phyloP scores from a whole-genome alignment of 2,113 vertebrate genomes.

The Percopsis transmontana region DNA sequence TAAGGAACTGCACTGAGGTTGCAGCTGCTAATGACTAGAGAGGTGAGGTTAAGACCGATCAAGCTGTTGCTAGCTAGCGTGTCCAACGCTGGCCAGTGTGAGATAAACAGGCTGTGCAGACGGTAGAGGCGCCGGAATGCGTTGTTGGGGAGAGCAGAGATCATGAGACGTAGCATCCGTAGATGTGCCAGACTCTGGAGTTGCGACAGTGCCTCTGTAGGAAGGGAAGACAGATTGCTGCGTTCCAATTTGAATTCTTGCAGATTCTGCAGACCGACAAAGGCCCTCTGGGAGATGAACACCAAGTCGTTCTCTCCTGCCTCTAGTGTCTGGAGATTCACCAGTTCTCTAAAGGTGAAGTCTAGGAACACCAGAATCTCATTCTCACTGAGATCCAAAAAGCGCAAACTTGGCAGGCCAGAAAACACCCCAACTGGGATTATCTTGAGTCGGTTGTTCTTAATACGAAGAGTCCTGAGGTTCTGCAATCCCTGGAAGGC shows the following conservation, averaged over 20 bases:
- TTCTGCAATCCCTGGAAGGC: constrained; percentile 82
- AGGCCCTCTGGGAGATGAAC: constrained; percentile 85
- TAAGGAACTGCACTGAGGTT: constrained; percentile 84
- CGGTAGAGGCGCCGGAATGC: constrained; percentile 78
- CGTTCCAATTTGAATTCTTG: constrained; percentile 82
- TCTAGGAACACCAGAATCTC: constrained; percentile 89
- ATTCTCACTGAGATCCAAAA: constrained; percentile 86
- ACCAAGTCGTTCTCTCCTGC: constrained; percentile 83
- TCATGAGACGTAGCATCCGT: constrained; percentile 77
- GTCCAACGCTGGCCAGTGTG: constrained; percentile 81
- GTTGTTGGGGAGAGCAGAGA: constrained; percentile 77
- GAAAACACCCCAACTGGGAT: constrained; percentile 84
- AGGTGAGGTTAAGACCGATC: constrained; percentile 83
- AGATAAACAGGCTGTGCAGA: constrained; percentile 79
- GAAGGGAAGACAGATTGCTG: constrained; percentile 85
- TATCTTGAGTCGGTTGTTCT: constrained; percentile 85
- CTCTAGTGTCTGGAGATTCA: constrained; percentile 77
- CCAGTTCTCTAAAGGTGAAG: constrained; percentile 82
- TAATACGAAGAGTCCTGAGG: constrained; percentile 76
- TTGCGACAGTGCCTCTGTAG: constrained; percentile 81
- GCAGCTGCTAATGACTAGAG: constrained; percentile 82
- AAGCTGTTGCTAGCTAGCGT: constrained; percentile 81
- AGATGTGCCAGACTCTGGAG: constrained; percentile 78
- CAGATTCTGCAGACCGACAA: constrained; percentile 77
- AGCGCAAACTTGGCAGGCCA: constrained; percentile 76